Evolutionary conservation across 2,113 vertebrate species (phyloP).

Genomic region (Chloroceryle aenea): DNA sequence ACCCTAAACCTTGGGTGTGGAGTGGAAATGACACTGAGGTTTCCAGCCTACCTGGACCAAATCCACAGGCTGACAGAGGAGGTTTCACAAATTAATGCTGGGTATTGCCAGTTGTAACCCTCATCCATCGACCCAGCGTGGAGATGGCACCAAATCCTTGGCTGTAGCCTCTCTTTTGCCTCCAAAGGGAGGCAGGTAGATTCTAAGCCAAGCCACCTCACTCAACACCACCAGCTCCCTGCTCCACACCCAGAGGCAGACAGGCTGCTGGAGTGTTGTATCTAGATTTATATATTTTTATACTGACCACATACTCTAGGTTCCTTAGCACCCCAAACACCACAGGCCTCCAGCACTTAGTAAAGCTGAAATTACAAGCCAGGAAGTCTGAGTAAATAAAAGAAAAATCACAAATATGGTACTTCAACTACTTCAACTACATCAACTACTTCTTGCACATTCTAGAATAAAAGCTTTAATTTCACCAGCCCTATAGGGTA

Average conservation of each 20-base stretch:
- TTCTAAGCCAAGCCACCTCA: background rate
- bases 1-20: background rate
- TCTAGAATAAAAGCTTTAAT: background rate
- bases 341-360: background rate
- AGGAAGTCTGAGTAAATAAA: background rate
- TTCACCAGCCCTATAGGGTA: background rate
- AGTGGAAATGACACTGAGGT: background rate
- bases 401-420: background rate
- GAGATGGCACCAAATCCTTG: background rate
- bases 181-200: background rate
- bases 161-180: background rate
- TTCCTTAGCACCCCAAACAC: background rate
- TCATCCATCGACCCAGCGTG: rapidly evolving
- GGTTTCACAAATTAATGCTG: background rate
- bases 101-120: background rate
- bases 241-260: background rate
- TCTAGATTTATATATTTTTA: background rate
- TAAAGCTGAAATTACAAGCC: background rate
- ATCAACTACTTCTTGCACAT: background rate
- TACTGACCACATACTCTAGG: background rate
- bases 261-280: background rate
- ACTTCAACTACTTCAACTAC: background rate
- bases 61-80: background rate
- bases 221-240: rapidly evolving
- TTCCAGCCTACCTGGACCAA: background rate